These are phyloP conservation scores for Babyrousa celebensis DNA, from an alignment of 2,797 vertebrate species.

Conservation along the genomic window DNA sequence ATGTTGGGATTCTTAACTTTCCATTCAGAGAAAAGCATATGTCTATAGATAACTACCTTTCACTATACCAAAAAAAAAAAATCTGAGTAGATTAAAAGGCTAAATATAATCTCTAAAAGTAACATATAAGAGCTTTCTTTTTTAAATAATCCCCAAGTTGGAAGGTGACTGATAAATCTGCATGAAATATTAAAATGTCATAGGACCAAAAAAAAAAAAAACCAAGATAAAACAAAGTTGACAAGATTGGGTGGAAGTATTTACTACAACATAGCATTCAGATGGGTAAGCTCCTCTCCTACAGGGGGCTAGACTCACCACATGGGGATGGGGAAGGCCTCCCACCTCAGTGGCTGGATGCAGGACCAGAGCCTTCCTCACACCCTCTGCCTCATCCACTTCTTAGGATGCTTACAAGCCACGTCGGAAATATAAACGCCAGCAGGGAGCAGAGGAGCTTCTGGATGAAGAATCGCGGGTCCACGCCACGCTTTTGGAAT, in stretches of 20 bases:
- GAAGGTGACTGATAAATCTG: background rate
- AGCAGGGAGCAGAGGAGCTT: conserved; percentile 93
- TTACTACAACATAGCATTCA: background rate
- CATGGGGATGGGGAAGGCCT: background rate
- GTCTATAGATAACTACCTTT: background rate
- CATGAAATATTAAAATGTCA: conserved; percentile 42
- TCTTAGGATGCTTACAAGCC: conserved; percentile 97
- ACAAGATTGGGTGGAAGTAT: background rate
- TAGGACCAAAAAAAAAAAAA: background rate
- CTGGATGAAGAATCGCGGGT: conserved; percentile 97
- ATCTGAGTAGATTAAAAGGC: background rate
- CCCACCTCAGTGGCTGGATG: background rate
- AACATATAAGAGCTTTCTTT: background rate
- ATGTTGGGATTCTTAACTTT: conserved; percentile 21
- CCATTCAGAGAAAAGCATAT: background rate
- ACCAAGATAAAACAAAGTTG: conserved; percentile 22
- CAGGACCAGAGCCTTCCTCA: background rate
- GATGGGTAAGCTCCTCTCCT: background rate
- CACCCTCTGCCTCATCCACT: background rate
- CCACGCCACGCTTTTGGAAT: conserved; percentile 97
- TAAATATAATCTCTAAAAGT: background rate
- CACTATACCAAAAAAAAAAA: background rate
- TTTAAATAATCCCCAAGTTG: background rate
- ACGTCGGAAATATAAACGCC: conserved; percentile 96
- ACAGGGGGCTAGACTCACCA: rapidly evolving